phyloP scores from a whole-genome alignment of 1,140 invertebrate genomes.

The Tenebrio molitor region DNA sequence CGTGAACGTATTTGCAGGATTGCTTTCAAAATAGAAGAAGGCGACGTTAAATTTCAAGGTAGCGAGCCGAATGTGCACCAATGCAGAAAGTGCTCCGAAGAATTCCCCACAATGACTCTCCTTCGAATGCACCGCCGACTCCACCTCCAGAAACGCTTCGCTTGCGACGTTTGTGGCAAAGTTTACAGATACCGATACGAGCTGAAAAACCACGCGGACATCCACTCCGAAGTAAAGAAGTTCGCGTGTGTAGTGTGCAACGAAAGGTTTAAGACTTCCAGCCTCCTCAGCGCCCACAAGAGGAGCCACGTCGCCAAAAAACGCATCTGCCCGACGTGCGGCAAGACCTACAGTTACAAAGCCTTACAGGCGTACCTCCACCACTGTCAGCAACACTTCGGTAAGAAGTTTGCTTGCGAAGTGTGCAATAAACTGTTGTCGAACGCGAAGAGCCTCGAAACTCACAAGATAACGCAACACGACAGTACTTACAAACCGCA shows the following conservation, averaged over 20 bases:
- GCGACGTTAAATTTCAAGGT: too few relatives aligned
- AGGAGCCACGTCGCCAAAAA: conserved; percentile 70
- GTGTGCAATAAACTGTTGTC: conserved; percentile 50
- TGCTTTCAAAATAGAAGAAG: too few relatives aligned
- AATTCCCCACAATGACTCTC: not conserved
- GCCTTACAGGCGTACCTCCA: not conserved
- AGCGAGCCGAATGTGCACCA: too few relatives aligned
- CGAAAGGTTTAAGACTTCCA: conserved; percentile 69
- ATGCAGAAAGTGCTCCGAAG: not conserved
- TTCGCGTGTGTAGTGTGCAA: conserved; percentile 16
- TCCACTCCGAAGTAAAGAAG: not conserved
- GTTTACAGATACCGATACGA: not conserved
- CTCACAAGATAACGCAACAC: conserved; percentile 27
- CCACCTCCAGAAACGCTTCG: not conserved
- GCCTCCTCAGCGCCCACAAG: conserved; percentile 72
- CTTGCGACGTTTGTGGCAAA: not conserved
- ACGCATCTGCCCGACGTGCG: conserved; percentile 70
- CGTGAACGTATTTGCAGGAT: too few relatives aligned
- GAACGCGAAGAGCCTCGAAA: conserved; percentile 20
- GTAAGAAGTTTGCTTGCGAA: conserved; percentile 54
- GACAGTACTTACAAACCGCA: not conserved
- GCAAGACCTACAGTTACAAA: conserved; percentile 52
- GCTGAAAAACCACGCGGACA: not conserved
- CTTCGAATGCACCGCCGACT: not conserved
- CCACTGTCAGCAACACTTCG: not conserved